Evolutionary conservation across 2,888 invertebrate genomes (phyloP), one percentile per base, ranked within the genome.

Genomic region (Chirona hameri): DNA sequence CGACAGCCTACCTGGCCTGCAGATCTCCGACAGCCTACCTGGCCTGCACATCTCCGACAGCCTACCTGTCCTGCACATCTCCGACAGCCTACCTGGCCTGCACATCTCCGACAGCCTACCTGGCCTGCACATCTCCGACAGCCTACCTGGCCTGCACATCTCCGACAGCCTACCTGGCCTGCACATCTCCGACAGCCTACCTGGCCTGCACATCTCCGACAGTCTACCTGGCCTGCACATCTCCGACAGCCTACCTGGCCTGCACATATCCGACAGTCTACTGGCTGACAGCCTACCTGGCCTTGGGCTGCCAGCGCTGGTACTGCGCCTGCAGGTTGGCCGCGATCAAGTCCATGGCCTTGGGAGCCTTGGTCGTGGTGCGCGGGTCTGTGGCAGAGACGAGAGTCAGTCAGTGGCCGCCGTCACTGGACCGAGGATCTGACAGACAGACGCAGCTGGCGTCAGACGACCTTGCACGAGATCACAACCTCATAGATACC

Each of bases 231-330:
- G 99, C 99, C 81, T 98, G n/a, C n/a, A n/a, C n/a, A n/a, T n/a
- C n/a, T n/a, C n/a, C 7, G 39, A 39, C 39, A 39, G n/a, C 46
- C 5, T 52, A 80, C 80, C 80, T 91, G 0, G 99, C 99, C 81
- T 98, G n/a, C n/a, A n/a, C n/a, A n/a, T n/a, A n/a, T n/a, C n/a
- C n/a, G n/a, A n/a, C n/a, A n/a, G n/a, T n/a, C n/a, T n/a, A n/a
- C n/a, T n/a, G n/a, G n/a, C n/a, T 39, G 39, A 39, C 39, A 39
- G n/a, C 46, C 5, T 52, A 80, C 80, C 80, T 91, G 0, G 99
- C 99, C 81, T 98, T 90, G 14, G 99, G 98, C 88, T 99, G 99
- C 98, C 99, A 99, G 84, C 98, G 91, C 90, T 99, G 99, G 88
- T 99, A 99, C 88, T 99, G 98, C 86, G 94, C 93, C 89, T 99